Evolutionary conservation across 2,888 invertebrate species (phyloP), one percentile per base, ranked within the genome.

Genomic region (Drosophila testacea): DNA sequence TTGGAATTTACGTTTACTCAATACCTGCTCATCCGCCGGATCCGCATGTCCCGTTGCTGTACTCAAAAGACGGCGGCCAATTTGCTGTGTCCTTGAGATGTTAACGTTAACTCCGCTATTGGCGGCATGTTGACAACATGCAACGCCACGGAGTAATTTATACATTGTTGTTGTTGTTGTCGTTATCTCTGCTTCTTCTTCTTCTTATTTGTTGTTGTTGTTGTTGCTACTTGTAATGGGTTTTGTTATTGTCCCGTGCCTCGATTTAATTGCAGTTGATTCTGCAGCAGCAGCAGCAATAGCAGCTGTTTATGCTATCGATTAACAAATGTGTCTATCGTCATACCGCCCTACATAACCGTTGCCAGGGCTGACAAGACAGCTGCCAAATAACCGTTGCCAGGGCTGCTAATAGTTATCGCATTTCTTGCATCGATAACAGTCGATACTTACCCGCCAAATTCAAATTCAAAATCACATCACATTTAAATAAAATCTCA

Each of bases 1-100:
- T 46, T 88, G 78, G 54, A 92, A 92, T 48, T 91, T 91, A 0
- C 91, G 85, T 61, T 90, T 90, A 3, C 91, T 88, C 30, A 92
- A 62, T 39, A 92, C 90, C 69, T 81, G 74, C 36, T 83, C 83
- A 2, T 81, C 83, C 6, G 81, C 52, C 4, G 76, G 13, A 52
- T 65, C 74, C 34, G 52, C 41, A 47, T 59, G 69, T 28, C 66
- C 54, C 6, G 46, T 39, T 6, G 54, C 38, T 1, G 5, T 54
- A 51, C 62, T 51, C 46, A 72, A 30, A 46, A 59, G 44, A 6
- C 75, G 75, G 7, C 38, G 52, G 30, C 59, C 51, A 16, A 63
- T 42, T 11, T 16, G 61, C 27, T 39, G 68, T 38, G 38, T 48
- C 16, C 52, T 39, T 44, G 52, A 38, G 38, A 61, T 36, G 42